These are phyloP conservation scores for Drosophila paramelanica DNA, from an alignment of 2,888 invertebrate species.

Conservation along the genomic window DNA sequence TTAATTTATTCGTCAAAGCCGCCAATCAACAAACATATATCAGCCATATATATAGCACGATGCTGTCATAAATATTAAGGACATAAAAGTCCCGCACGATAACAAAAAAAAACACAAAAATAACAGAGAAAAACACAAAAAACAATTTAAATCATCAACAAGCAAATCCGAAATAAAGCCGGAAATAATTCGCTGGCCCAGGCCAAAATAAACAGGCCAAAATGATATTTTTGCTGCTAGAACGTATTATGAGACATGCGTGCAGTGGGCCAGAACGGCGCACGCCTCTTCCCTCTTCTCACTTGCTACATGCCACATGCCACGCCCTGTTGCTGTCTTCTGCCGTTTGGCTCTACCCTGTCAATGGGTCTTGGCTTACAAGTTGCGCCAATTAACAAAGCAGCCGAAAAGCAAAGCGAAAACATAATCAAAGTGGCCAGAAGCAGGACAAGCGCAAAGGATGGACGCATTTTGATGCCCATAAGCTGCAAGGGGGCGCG, in stretches of 20 bases:
- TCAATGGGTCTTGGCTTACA: slow-evolving; percentile 34
- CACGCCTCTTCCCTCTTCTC: neutral
- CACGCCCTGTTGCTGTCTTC: neutral
- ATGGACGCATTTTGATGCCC: slow-evolving; percentile 12
- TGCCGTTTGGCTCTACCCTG: slow-evolving; percentile 1
- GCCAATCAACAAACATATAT: slow-evolving; percentile 31
- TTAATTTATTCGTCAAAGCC: slow-evolving; percentile 12
- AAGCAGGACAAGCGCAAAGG: slow-evolving; percentile 14
- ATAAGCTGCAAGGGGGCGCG: slow-evolving; percentile 5
- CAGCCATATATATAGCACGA: slow-evolving; percentile 2
- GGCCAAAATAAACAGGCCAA: slow-evolving; percentile 18
- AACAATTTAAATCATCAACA: slow-evolving; percentile 34
- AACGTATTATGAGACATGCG: slow-evolving; percentile 35
- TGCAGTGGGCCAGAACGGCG: slow-evolving; percentile 14
- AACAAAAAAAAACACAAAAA: neutral
- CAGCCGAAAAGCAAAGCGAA: slow-evolving; percentile 36
- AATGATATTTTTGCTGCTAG: slow-evolving; percentile 34
- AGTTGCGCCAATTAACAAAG: slow-evolving; percentile 55
- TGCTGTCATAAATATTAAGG: slow-evolving; percentile 39
- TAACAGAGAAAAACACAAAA: neutral
- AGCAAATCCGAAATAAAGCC: slow-evolving; percentile 30
- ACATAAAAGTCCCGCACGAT: slow-evolving; percentile 12
- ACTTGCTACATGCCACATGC: neutral
- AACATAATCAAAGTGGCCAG: slow-evolving; percentile 48
- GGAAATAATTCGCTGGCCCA: slow-evolving; percentile 34